Percentiles rank a stretch among this genome's conserved stretches.
These are phyloP conservation scores for Atta cephalotes DNA, from an alignment of 1,140 invertebrate genomes.

Conservation along the genomic window DNA sequence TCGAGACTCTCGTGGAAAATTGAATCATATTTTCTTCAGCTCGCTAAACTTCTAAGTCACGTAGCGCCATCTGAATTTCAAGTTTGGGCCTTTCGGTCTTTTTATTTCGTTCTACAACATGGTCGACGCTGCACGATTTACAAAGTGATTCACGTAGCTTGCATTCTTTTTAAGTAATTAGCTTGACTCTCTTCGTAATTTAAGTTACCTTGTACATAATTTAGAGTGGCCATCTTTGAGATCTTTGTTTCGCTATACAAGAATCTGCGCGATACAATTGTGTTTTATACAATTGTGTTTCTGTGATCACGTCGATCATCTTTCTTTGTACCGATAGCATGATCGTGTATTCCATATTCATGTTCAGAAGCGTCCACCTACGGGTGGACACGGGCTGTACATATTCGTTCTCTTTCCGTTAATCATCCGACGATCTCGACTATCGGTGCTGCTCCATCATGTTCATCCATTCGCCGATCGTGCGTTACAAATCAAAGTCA, in stretches of 20 bases:
- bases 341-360: constrained; percentile 23
- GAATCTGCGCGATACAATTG: background rate
- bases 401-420: constrained; percentile 57
- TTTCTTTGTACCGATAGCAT: background rate
- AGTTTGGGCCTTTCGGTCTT: constrained; percentile 34
- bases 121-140: constrained; percentile 17
- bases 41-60: constrained; percentile 59
- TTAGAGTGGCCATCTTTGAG: background rate
- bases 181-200: constrained; percentile 20
- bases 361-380: background rate
- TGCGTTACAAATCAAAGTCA: constrained; percentile 77
- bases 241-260: background rate
- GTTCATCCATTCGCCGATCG: constrained; percentile 70
- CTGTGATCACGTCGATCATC: background rate
- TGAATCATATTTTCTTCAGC: constrained; percentile 62
- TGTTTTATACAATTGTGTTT: background rate
- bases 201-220: background rate
- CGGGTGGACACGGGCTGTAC: background rate
- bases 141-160: constrained; percentile 24
- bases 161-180: constrained; percentile 1
- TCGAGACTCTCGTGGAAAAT: constrained; percentile 50
- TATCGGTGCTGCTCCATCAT: constrained; percentile 57
- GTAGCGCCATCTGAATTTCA: constrained; percentile 49
- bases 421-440: constrained; percentile 71
- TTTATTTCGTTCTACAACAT: background rate